These are phyloP conservation scores for Aeoliscus strigatus DNA, from an alignment of 2,797 vertebrate species.

Conservation along the genomic window DNA sequence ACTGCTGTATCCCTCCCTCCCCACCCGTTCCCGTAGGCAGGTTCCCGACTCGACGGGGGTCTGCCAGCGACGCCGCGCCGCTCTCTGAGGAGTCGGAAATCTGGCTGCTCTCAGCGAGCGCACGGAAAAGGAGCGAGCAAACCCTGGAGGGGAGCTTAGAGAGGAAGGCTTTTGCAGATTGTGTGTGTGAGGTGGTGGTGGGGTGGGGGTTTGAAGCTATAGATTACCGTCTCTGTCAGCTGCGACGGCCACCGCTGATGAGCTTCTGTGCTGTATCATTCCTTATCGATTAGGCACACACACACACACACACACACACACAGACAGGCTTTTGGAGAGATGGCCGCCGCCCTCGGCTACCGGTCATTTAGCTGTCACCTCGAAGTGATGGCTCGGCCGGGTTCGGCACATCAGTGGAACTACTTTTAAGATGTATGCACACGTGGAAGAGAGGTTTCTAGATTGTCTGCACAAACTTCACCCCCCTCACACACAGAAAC, in stretches of 20 bases:
- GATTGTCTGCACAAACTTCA: too few relatives aligned
- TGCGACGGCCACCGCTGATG: conserved; percentile 69
- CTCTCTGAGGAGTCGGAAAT: conserved; percentile 57
- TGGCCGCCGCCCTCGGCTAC: conserved; percentile 55
- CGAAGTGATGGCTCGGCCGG: conserved; percentile 65
- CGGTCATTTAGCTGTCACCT: conserved; percentile 73
- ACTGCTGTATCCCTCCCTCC: conserved; percentile 16
- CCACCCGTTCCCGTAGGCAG: conserved; percentile 40
- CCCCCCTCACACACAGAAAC: too few relatives aligned
- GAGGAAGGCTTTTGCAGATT: conserved; percentile 17
- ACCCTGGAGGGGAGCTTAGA: conserved; percentile 55
- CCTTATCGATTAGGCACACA: conserved; percentile 63
- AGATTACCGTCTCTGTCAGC: conserved; percentile 68
- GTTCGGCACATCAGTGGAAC: conserved; percentile 58
- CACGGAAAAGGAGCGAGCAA: conserved; percentile 26
- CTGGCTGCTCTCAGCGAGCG: conserved; percentile 31
- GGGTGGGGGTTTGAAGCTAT: conserved; percentile 47
- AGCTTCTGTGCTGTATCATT: conserved; percentile 67
- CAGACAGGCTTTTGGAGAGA: conserved; percentile 41
- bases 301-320: conserved; percentile 37
- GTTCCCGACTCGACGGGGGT: conserved; percentile 30
- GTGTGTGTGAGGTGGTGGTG: conserved; percentile 10
- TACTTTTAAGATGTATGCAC: too few relatives aligned
- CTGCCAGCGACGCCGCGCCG: conserved; percentile 32
- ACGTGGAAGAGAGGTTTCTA: too few relatives aligned